Base-by-base conservation (phyloP, 2,888 invertebrate species). In the Punctoribates punctum region DNA sequence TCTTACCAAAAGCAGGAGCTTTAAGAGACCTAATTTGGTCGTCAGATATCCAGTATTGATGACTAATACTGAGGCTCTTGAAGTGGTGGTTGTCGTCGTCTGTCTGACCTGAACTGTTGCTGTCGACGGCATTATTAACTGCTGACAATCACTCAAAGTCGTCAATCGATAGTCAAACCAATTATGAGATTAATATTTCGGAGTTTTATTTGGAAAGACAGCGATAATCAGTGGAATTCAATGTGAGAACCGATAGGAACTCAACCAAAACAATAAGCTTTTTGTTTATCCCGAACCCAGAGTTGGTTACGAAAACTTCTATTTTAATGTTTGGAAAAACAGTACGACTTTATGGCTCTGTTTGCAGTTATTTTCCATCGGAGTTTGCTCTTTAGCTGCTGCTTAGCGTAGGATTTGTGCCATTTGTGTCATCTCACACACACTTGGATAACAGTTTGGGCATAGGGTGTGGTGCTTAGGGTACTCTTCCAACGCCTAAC, bases 21-120 rank as follows among this genome's bases (percentile, higher is more conserved):
- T 94, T 13, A 94, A 85, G 13, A 93, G 83, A 3, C 94, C 94
- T 0, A 91, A 89, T 82, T 89, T 86, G 42, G 91, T 88, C 83
- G 90, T 89, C 79, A 93, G 84, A 83, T 92, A 93, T 70, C 91
- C 91, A 11, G 90, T 90, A 84, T 94, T 93, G 79, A 93, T 85
- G 80, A 92, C 88, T 79, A 93, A 86, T 11, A 90, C 88, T 13
- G 91, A 90, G 34, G 92, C 90, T 42, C 89, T 88, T 34, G 90
- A 88, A 17, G 90, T 90, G 78, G 91, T 91, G 2, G 78, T 79
- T 74, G 92, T 93, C 1, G 77, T 77, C 1, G 77, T 77, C 17
- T 77, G 77, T 25, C 74, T 57, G 20, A 77, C 74, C 34, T 73
- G 65, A 51, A 77, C 77, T 20, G 74, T 77, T 23, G 76, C 76